Evolutionary conservation across 2,888 invertebrate genomes (phyloP), one percentile per base, ranked within the genome.

Genomic region (Sinelater perroti): DNA sequence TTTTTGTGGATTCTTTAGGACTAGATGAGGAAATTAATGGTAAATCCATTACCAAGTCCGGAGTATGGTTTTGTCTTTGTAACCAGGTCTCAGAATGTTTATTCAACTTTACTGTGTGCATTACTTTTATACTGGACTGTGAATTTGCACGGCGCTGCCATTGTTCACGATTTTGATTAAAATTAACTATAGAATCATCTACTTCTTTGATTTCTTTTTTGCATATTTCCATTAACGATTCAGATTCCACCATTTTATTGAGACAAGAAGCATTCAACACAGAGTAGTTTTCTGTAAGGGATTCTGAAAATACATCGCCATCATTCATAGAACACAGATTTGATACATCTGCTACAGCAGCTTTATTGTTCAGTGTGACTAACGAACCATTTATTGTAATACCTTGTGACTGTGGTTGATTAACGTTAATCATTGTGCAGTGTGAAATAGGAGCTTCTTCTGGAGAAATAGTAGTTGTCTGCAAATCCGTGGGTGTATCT

Each of bases 41-140:
- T 67, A 92, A 79, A 78, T 91, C 92, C 86, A 91, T 88, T 63
- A 93, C 92, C 55, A 92, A 81, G 79, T 92, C 93, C 1, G 93
- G 92, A 20, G 91, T 87, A 67, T 86, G 85, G 62, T 81, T 82
- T 60, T 82, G 82, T 46, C 76, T 67, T 55, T 75, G 74, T 26
- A 72, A 57, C 58, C 72, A 73, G 8, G 70, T 71, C 68, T 70
- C 82, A 58, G 73, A 80, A 68, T 65, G 75, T 64, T 71, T 64
- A 42, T 81, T 80, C 3, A 77, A 67, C 38, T 77, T 76, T 63
- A 72, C 26, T 60, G 76, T 51, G 54, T 62, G 8, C 56, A 68
- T 61, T 55, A 72, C 46, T 76, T 79, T 70, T 40, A 74, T 70
- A 38, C 73, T 67, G 0, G 80, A 78, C 65, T 83, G 83, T 3